phyloP scores from a whole-genome alignment of 2,888 invertebrate genomes.

The Torymus tubicola region DNA sequence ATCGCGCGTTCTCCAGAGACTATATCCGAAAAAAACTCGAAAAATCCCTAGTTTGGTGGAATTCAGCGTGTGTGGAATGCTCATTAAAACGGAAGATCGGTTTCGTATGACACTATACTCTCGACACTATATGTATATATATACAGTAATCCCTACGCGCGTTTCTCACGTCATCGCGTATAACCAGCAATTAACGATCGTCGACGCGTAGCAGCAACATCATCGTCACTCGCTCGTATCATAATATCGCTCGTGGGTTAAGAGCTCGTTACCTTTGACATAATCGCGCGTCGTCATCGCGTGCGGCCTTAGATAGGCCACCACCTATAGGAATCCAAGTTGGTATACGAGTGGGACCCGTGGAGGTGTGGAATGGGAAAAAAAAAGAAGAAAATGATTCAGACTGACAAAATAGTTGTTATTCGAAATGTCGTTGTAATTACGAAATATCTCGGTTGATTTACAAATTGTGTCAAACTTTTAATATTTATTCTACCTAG shows the following conservation, averaged over 20 bases:
- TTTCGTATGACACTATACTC: constrained; percentile 22
- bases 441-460: too few species aligned
- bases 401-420: too few species aligned
- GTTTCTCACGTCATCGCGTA: constrained; percentile 38
- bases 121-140: background rate
- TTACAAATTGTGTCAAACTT: too few species aligned
- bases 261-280: constrained; percentile 51
- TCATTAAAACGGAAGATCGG: background rate
- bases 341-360: background rate
- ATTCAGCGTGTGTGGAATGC: background rate
- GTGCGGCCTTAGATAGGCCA: background rate
- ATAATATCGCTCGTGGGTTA: constrained; percentile 43
- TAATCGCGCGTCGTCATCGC: constrained; percentile 45
- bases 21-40: background rate
- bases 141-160: constrained; percentile 16
- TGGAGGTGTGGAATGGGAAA: background rate
- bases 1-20: too few species aligned
- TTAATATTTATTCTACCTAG: too few species aligned
- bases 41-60: background rate
- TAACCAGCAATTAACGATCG: constrained; percentile 43
- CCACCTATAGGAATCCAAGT: constrained; percentile 14
- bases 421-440: too few species aligned
- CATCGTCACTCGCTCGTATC: constrained; percentile 35
- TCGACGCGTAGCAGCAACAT: background rate
- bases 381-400: background rate